Evolutionary conservation across 2,888 invertebrate genomes (phyloP).

Genomic region (Cephus runcator): DNA sequence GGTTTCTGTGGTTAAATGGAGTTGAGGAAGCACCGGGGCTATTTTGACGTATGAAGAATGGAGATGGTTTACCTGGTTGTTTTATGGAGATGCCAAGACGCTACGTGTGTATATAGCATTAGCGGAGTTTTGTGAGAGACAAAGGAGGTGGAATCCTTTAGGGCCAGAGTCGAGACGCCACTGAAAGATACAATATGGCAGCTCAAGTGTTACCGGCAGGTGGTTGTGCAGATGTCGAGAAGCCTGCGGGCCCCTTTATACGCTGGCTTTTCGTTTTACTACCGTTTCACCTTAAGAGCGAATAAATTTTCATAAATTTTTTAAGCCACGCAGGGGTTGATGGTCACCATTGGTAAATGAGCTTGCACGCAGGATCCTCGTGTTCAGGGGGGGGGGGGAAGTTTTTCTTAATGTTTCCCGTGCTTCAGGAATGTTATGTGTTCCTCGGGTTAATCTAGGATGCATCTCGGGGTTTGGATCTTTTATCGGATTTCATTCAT

Average conservation of each 20-base stretch:
- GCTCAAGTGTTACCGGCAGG: conserved; percentile 36
- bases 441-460: not conserved
- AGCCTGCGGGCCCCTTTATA: conserved; percentile 25
- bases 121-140: not conserved
- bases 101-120: conserved; percentile 1
- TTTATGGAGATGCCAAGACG: not conserved
- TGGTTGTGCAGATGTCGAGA: conserved; percentile 48
- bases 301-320: not conserved
- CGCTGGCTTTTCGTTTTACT: not conserved
- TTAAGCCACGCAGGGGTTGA: not conserved
- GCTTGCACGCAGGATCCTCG: not conserved
- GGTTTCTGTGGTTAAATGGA: not conserved
- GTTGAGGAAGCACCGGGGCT: not conserved
- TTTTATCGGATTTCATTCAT: not conserved
- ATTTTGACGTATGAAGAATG: not conserved
- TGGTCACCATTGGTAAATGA: not conserved
- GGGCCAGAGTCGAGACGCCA: conserved; percentile 6
- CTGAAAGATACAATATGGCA: conserved; percentile 16
- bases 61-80: not conserved
- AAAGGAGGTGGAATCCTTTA: conserved; percentile 2
- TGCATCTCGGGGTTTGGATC: not conserved
- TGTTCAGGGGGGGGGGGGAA: not conserved
- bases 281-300: conserved; percentile 3
- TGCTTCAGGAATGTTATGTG: not conserved
- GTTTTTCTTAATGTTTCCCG: not conserved